These are phyloP conservation scores for Vespertilio murinus DNA, from an alignment of 2,797 vertebrate species.

Conservation along the genomic window DNA sequence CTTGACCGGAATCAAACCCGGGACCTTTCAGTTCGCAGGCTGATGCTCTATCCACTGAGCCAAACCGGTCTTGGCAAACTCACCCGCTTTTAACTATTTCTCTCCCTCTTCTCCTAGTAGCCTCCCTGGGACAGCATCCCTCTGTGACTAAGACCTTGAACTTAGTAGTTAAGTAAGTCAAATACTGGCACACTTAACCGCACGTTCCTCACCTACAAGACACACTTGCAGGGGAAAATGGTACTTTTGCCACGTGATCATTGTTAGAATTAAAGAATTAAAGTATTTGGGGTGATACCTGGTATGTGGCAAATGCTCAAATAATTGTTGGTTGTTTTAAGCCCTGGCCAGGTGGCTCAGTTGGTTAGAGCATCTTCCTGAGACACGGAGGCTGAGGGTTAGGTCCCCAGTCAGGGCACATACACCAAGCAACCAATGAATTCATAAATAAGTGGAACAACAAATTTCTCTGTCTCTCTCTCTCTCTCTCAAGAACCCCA, in stretches of 20 bases:
- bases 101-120: neutral
- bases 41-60: no score
- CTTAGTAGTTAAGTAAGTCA: constrained; percentile 25
- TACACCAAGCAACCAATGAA: neutral
- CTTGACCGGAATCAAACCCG: no score
- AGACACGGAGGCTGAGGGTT: neutral
- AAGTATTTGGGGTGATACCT: neutral
- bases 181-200: neutral
- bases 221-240: neutral
- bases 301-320: neutral
- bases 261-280: constrained; percentile 22
- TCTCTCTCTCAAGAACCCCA: no score
- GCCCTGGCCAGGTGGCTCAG: neutral
- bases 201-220: neutral
- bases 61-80: no score
- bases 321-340: neutral
- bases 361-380: neutral
- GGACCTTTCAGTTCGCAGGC: no score
- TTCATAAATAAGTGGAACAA: neutral
- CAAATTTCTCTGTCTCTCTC: no score
- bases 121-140: neutral
- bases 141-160: constrained; percentile 22
- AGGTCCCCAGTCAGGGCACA: neutral
- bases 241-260: neutral
- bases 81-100: neutral